Evolutionary conservation across 2,888 invertebrate species (phyloP).

Genomic region (Philereme vetulata): DNA sequence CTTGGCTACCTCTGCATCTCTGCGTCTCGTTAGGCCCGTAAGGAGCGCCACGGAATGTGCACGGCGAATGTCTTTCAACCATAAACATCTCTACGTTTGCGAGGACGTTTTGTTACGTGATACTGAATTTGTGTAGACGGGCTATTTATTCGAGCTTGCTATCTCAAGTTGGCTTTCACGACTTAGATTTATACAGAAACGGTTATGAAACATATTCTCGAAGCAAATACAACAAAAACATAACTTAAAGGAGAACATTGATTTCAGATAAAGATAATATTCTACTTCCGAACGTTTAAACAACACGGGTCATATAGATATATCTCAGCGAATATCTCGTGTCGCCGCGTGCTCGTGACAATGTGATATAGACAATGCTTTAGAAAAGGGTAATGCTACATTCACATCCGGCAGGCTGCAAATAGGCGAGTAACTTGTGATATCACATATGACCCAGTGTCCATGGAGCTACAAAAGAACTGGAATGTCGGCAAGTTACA

Average conservation of each 20-base stretch:
- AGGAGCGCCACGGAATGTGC: slow-evolving; percentile 44
- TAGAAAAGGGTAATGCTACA: slow-evolving; percentile 75
- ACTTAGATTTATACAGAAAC: slow-evolving; percentile 12
- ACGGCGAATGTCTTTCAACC: slow-evolving; percentile 46
- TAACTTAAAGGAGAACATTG: neutral
- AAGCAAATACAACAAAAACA: neutral
- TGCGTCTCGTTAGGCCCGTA: slow-evolving; percentile 36
- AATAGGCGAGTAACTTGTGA: slow-evolving; percentile 38
- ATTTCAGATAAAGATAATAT: slow-evolving; percentile 17
- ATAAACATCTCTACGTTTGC: slow-evolving; percentile 47
- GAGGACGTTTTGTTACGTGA: slow-evolving; percentile 35
- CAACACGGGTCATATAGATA: slow-evolving; percentile 59
- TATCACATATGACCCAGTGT: slow-evolving; percentile 34
- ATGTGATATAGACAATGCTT: slow-evolving; percentile 80
- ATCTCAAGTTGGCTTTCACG: slow-evolving; percentile 11
- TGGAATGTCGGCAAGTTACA: slow-evolving; percentile 27
- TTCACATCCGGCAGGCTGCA: slow-evolving; percentile 47
- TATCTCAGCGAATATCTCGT: slow-evolving; percentile 76
- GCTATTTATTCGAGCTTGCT: slow-evolving; percentile 29
- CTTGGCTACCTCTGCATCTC: slow-evolving; percentile 56
- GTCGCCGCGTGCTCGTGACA: slow-evolving; percentile 80
- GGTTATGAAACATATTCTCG: neutral
- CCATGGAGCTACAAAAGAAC: slow-evolving; percentile 23
- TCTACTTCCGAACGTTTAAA: slow-evolving; percentile 31
- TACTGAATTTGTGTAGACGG: slow-evolving; percentile 25